Conservation (phyloP, 2,113 vertebrate genomes). For the Oncorhynchus clarkii region DNA sequence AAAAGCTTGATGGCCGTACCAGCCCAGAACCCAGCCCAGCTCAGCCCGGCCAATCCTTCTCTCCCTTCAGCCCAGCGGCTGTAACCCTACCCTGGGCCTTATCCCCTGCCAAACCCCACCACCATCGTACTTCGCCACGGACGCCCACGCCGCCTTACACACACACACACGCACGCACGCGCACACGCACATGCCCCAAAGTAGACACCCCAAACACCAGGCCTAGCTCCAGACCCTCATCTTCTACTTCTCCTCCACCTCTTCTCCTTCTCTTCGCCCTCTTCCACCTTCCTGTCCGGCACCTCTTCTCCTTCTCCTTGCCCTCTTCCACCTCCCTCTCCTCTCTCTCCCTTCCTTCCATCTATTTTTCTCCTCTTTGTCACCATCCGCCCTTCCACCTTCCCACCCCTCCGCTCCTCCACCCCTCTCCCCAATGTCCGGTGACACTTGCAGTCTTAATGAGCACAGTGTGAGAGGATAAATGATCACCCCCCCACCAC, state of each 20-base stretch:
- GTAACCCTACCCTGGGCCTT: conserved; percentile 64
- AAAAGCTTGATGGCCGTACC: conserved; percentile 33
- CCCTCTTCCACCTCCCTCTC: neutral
- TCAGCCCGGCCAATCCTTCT: conserved; percentile 34
- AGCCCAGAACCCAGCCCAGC: conserved; percentile 45
- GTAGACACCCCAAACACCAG: conserved; percentile 35
- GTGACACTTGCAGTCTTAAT: neutral
- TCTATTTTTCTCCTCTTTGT: neutral
- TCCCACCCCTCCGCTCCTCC: conserved; percentile 10
- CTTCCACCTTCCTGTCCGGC: conserved; percentile 21
- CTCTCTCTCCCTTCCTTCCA: conserved; percentile 4
- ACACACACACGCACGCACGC: conserved; percentile 14
- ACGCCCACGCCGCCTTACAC: conserved; percentile 61
- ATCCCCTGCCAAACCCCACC: conserved; percentile 67
- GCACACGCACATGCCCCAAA: conserved; percentile 38
- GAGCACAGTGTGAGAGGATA: conserved; percentile 5
- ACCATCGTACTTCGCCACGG: conserved; percentile 67
- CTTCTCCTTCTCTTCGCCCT: conserved; percentile 24
- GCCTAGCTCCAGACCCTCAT: conserved; percentile 14
- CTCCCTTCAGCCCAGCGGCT: conserved; percentile 54
- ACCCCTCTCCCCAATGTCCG: neutral
- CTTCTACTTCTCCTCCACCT: conserved; percentile 21
- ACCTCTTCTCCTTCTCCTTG: conserved; percentile 20
- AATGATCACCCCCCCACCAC: conserved; percentile 14
- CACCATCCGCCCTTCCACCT: conserved; percentile 6